These are phyloP conservation scores for Amphimallon solstitiale DNA, from an alignment of 2,888 invertebrate species.

Conservation along the genomic window DNA sequence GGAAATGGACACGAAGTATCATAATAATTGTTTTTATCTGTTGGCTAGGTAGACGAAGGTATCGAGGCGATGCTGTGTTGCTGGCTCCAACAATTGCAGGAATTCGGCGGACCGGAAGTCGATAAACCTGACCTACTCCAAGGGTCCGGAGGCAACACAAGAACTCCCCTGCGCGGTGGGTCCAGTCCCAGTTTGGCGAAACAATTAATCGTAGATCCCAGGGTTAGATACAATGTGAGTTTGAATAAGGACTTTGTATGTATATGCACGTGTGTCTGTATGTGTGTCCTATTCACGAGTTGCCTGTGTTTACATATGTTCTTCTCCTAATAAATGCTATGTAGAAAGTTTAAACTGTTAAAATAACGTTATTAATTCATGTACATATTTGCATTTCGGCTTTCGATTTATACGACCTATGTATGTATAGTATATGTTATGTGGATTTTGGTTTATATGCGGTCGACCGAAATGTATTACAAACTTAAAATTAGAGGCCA, in stretches of 20 bases:
- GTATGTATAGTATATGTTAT: no score
- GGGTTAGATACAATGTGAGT: slow-evolving; percentile 86
- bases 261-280: background rate
- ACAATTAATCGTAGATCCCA: slow-evolving; percentile 73
- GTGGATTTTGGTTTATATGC: no score
- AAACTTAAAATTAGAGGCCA: no score
- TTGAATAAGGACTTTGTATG: slow-evolving; percentile 1
- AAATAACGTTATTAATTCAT: no score
- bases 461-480: no score
- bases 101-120: slow-evolving; percentile 83
- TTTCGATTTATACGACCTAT: no score
- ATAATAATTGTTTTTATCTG: slow-evolving; percentile 25
- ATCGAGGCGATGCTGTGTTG: slow-evolving; percentile 88
- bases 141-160: slow-evolving; percentile 76
- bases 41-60: slow-evolving; percentile 76
- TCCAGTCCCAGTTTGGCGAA: slow-evolving; percentile 69
- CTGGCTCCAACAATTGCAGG: slow-evolving; percentile 85
- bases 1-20: background rate
- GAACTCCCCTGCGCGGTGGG: slow-evolving; percentile 63
- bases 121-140: slow-evolving; percentile 87
- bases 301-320: no score
- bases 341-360: no score
- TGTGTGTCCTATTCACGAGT: no score
- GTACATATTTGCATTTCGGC: no score
- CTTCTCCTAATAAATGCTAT: no score